These are phyloP conservation scores for Formica aserva DNA, from an alignment of 2,888 invertebrate species.

Conservation along the genomic window DNA sequence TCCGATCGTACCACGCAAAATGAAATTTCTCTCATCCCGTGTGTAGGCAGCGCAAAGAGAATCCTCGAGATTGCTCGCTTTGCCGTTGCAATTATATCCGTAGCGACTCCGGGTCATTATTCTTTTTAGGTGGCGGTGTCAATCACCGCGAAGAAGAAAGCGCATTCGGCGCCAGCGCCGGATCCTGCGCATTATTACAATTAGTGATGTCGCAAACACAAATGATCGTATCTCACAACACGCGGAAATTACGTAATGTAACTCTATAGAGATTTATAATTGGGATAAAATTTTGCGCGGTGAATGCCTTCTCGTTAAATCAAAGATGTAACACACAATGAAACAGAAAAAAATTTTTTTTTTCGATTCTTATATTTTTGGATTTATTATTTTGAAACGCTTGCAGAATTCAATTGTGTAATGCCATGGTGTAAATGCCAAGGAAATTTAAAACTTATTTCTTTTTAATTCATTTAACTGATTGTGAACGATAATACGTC, in stretches of 20 bases:
- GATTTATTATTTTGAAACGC: neutral
- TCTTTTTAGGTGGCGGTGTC: slow-evolving; percentile 38
- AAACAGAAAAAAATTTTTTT: neutral
- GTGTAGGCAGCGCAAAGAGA: neutral
- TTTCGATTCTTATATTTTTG: neutral
- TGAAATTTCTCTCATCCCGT: slow-evolving; percentile 7
- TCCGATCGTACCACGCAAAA: slow-evolving; percentile 5
- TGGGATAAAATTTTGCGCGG: neutral
- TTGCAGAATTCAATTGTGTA: neutral
- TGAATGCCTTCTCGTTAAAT: neutral
- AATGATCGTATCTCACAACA: slow-evolving; percentile 2
- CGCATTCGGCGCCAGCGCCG: slow-evolving; percentile 34
- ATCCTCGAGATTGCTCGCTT: slow-evolving; percentile 29
- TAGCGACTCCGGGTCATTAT: slow-evolving; percentile 11
- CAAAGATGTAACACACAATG: neutral
- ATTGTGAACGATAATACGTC: neutral
- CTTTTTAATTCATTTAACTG: neutral
- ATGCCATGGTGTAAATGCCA: neutral
- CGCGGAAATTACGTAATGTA: slow-evolving; percentile 1
- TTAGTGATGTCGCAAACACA: slow-evolving; percentile 27
- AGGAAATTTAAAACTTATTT: neutral
- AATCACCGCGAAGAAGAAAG: slow-evolving; percentile 21
- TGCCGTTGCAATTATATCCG: slow-evolving; percentile 27
- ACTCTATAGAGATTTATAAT: neutral
- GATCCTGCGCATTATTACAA: slow-evolving; percentile 33